Conservation (phyloP, 2,797 vertebrate species). For the Lophotriccus pileatus region DNA sequence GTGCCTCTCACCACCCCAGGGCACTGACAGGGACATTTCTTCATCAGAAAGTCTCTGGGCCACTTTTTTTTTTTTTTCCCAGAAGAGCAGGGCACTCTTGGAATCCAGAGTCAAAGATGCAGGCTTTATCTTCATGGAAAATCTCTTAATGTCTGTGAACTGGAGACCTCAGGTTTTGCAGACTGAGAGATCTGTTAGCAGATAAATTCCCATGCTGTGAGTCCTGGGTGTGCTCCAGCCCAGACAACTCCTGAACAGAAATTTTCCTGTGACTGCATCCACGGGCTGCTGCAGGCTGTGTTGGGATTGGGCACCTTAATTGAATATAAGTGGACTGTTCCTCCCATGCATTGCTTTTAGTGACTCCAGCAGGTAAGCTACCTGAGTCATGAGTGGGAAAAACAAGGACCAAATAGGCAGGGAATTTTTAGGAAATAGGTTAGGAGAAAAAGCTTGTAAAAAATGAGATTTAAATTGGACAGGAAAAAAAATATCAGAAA, state of each 20-base stretch:
- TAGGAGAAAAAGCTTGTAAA: not conserved
- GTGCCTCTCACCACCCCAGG: not conserved
- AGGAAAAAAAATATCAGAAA: not conserved
- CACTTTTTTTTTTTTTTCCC: not conserved
- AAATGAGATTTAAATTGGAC: not conserved
- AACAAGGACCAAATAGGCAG: not conserved
- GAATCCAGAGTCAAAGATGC: not conserved
- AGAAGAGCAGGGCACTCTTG: not conserved
- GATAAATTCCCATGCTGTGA: not conserved
- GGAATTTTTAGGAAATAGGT: not conserved
- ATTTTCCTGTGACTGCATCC: not conserved
- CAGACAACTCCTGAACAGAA: not conserved
- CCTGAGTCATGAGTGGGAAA: not conserved
- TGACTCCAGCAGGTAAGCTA: not conserved
- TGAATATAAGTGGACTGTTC: not conserved
- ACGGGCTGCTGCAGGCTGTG: not conserved
- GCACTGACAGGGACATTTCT: too few species aligned
- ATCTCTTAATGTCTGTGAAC: not conserved
- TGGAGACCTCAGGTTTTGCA: not conserved
- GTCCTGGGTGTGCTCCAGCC: not conserved
- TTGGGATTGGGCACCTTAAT: not conserved
- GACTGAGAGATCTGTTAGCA: not conserved
- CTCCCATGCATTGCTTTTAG: not conserved
- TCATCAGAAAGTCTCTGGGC: not conserved
- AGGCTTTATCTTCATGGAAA: not conserved